Evolutionary conservation across 2,888 invertebrate genomes (phyloP), one percentile per base, ranked within the genome.

Genomic region (Eumerus sabulonum): DNA sequence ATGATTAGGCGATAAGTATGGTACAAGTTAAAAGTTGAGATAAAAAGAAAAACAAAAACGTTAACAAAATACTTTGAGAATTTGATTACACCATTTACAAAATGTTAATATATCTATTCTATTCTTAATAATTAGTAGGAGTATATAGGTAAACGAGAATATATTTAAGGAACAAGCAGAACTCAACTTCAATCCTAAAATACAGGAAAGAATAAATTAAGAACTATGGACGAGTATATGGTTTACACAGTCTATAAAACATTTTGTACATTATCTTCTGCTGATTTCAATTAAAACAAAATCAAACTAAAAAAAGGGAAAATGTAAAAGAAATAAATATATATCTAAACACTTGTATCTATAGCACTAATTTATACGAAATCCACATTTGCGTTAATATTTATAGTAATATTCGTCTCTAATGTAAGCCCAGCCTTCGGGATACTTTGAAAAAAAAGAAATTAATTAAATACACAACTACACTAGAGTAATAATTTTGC

Each of bases 281-380:
- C 18, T 36, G 19, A 11, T 27, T 51, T 45, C 3, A 19, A 42
- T 54, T 56, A 9, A 19, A 62, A 56, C 13, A 9, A 57, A 45
- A 51, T 53, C 13, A 38, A 38, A 40, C 44, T 35, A 38, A 19
- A 53, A 27, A 27, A 27, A 27, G 27, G 27, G 7, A 27, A 27
- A 27, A 27, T 27, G 38, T 59, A 54, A 71, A 64, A 40, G 3
- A 40, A 38, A 53, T 53, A 18, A 38, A 36, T 62, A 51, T 73
- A 68, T 73, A 40, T n/a, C 40, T 40, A 40, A 40, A 57, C 51
- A 1, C 57, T 60, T 72, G 66, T 77, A 72, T 72, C 67, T 77
- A 77, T 77, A 77, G 77, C 77, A 73, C 72, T 77, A 72, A 45
- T 9, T 51, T 63, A 42, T 76, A 67, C 13, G 64, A 64, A 40